Evolutionary conservation across 2,797 vertebrate genomes (phyloP), one percentile per base, ranked within the genome.

Genomic region (Mus caroli): DNA sequence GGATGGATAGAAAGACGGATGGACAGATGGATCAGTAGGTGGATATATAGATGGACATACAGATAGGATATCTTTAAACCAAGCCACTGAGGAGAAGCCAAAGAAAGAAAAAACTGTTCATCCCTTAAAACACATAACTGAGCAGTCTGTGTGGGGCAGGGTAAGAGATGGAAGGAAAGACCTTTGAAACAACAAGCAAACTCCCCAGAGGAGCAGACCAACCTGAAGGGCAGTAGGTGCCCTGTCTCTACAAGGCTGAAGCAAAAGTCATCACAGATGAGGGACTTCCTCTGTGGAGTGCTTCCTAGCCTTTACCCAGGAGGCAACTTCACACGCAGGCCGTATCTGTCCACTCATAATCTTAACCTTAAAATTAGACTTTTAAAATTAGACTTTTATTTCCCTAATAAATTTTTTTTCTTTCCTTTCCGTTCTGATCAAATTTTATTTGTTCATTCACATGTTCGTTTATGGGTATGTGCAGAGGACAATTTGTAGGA

Each of bases 291-390:
- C 75, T 37, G 3, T 37, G 37, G 10, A 67, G 50, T 73, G 37
- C 52, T 76, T 52, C 83, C n/a, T 34, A 90, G 84, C 40, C 54
- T 90, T 43, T 43, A 62, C 58, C 80, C 67, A 80, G 67, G 17
- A 79, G 28, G 84, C 71, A 69, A 40, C 64, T 88, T 88, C 91
- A 67, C 60, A 54, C 80, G 40, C 37, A 28, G 62, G 37, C 26
- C 34, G 11, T 40, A 73, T 76, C 43, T 88, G 60, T 77, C 67
- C 64, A 76, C 50, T 64, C 14, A 56, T 52, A 46, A 86, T 58
- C 37, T 80, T 82, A 69, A 69, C 60, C 69, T 90, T 85, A 90
- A 94, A 96, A 37, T 56, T 12, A 83, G 37, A 54, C 62, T 56
- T 69, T 26, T 37, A 31, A 75, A 40, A 11, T 64, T 34, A 67